Evolutionary conservation across 2,888 invertebrate species (phyloP), one percentile per base, ranked within the genome.

Genomic region (Pollenia angustigena): DNA sequence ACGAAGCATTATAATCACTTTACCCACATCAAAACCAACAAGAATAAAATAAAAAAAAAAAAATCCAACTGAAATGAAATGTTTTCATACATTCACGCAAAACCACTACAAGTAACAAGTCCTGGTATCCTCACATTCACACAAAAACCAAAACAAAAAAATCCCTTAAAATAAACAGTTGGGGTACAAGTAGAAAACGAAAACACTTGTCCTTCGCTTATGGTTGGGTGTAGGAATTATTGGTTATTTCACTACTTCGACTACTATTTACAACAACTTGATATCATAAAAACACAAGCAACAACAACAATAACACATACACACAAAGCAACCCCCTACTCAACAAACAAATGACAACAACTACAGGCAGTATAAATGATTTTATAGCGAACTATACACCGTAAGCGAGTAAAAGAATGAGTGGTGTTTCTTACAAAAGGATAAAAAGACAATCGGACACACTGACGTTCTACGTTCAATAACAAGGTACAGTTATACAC

Each of bases 1-100:
- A 84, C 81, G 78, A 87, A 81, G 84, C 81, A 84, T 87, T 87
- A 84, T 87, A 87, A 87, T 87, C 87, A 87, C 87, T 87, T 87
- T 87, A 87, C 87, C 87, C 87, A 87, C 87, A 87, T 84, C 87
- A 84, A 84, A 74, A 84, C 56, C 72, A 86, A 78, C 54, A 68
- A 62, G 23, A 80, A 72, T 58, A 58, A 62, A 66, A 68, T 40
- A 58, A 83, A 56, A 52, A 60, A 76, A 18, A 66, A 76, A n/a
- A n/a, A n/a, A 82, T 62, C 68, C 75, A 82, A 82, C n/a, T 52
- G 60, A 76, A 69, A 76, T 46, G n/a, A 69, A 80, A 52, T 44
- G 40, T 56, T 56, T 48, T 60, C 44, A 4, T 54, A 42, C 82
- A 48, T 64, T 48, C 82, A 78, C 40, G 84, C 72, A 78, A 85